These are phyloP conservation scores for Labeo catla DNA, from an alignment of 2,113 vertebrate species.

Conservation along the genomic window DNA sequence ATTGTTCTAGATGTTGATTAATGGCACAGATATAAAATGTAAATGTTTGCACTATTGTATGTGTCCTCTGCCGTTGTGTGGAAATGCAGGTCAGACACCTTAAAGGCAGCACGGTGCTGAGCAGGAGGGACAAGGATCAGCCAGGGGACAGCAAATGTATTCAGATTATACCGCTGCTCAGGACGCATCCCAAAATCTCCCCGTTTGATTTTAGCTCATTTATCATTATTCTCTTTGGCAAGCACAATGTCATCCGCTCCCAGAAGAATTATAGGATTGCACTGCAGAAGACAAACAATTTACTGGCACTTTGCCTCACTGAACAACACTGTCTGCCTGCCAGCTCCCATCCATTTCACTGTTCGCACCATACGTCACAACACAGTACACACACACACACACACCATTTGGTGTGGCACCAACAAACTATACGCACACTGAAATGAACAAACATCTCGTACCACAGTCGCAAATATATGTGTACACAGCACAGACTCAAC, in stretches of 20 bases:
- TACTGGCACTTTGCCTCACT: slow-evolving; percentile 86
- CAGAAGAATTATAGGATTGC: slow-evolving; percentile 84
- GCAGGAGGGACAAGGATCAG: slow-evolving; percentile 44
- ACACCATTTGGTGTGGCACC: background rate
- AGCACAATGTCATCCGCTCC: slow-evolving; percentile 81
- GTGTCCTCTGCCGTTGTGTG: slow-evolving; percentile 37
- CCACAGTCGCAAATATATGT: slow-evolving; percentile 17
- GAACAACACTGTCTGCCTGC: slow-evolving; percentile 81
- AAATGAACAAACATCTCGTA: background rate
- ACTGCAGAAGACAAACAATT: slow-evolving; percentile 86
- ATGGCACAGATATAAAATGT: slow-evolving; percentile 47
- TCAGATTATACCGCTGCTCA: slow-evolving; percentile 73
- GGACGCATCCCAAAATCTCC: slow-evolving; percentile 76
- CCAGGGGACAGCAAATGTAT: slow-evolving; percentile 67
- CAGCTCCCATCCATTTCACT: slow-evolving; percentile 81
- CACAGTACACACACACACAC: background rate
- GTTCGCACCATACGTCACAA: slow-evolving; percentile 44
- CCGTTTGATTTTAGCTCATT: slow-evolving; percentile 80
- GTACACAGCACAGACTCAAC: background rate
- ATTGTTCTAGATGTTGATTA: slow-evolving; percentile 49
- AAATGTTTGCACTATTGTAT: slow-evolving; percentile 51
- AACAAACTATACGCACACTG: background rate
- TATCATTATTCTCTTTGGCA: slow-evolving; percentile 86
- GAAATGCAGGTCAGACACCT: slow-evolving; percentile 55
- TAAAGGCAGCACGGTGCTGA: slow-evolving; percentile 48